phyloP scores from a whole-genome alignment of 1,140 invertebrate genomes.

The Triops cancriformis region DNA sequence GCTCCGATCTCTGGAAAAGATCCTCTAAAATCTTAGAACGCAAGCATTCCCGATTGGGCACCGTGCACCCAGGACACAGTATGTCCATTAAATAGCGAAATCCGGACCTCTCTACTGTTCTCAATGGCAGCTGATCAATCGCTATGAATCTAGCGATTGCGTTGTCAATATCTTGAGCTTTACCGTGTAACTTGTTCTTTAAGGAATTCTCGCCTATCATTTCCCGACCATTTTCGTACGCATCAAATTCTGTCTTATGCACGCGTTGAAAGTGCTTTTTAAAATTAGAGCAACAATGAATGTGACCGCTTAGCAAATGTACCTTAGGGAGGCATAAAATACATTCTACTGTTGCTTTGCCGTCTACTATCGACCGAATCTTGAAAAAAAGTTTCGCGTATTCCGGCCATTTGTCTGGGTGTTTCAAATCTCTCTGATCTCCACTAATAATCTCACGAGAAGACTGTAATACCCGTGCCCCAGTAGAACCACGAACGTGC shows the following conservation, averaged over 20 bases:
- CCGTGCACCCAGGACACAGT: background rate
- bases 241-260: background rate
- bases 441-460: background rate
- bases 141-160: no score
- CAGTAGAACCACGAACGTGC: background rate
- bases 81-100: conserved; percentile 1
- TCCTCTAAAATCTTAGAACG: conserved; percentile 9
- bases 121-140: background rate
- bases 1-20: no score
- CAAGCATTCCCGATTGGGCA: conserved; percentile 16
- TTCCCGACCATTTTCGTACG: background rate
- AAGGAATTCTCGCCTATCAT: background rate
- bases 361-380: background rate
- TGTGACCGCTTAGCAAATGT: background rate
- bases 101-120: background rate
- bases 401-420: background rate
- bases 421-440: background rate
- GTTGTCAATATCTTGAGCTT: no score
- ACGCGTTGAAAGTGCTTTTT: background rate
- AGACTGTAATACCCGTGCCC: background rate
- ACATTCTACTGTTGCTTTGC: background rate
- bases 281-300: background rate
- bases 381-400: background rate
- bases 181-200: background rate
- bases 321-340: background rate